Base-by-base conservation (phyloP, 2,797 vertebrate genomes). In the Rhinatrema bivittatum region DNA sequence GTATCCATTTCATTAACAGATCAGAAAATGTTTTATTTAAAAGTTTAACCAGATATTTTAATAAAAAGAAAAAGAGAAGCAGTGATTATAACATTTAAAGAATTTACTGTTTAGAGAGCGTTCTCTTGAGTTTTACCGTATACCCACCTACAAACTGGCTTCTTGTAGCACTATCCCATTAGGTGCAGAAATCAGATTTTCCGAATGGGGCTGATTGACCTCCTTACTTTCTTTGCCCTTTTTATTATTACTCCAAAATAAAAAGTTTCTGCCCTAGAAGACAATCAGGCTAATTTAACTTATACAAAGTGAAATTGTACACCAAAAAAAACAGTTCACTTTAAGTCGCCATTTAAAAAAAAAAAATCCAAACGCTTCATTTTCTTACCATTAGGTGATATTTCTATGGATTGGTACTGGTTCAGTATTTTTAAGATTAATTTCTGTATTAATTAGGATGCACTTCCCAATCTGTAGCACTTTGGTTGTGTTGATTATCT, bases 211-310 rank as follows among this genome's bases (percentile, higher is more conserved):
- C 74, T 74, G 62, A 57, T 21, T 32, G 47, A 72, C 67, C 60
- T 75, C 68, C 70, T 60, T 70, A 71, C 44, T 62, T 66, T 74
- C 47, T 52, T 76, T 49, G 59, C 52, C 65, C 59, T 83, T 75
- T 77, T 81, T 81, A 79, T 60, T 76, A 74, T 70, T 74, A 76
- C 46, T 82, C 80, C 75, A 76, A 74, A 84, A 84, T 65, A 85
- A 72, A 81, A 60, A 70, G 70, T 65, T 74, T 25, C 76, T 80
- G 39, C 68, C 83, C 83, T 87, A 81, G 71, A 86, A 87, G 67
- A 83, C 68, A 87, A 86, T 65, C 72, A 81, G 60, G 70, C 80
- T 70, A 2, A 23, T 77, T 84, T 74, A 73, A 20, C n/a, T n/a
- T 56, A 57, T 41, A 41, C 10, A 18, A 5, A 6, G 3, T 15